These are phyloP conservation scores for Troides aeacus DNA, from an alignment of 2,888 invertebrate species.

Conservation along the genomic window DNA sequence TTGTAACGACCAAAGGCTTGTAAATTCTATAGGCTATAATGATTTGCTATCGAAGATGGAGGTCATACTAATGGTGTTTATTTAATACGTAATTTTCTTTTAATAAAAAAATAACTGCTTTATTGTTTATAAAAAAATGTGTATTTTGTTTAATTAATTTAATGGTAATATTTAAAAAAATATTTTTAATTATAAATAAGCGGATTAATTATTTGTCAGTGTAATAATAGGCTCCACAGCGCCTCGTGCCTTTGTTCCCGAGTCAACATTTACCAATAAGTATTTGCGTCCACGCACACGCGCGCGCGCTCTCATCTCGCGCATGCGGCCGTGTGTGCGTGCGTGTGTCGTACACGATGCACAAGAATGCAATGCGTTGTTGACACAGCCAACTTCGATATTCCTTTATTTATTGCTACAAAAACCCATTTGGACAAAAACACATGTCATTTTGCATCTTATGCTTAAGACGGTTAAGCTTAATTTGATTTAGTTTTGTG, in stretches of 20 bases:
- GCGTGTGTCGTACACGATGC: conserved; percentile 64
- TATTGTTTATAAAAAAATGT: no score
- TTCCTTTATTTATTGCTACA: conserved; percentile 80
- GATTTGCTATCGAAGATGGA: no score
- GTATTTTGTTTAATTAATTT: no score
- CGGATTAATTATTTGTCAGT: not conserved
- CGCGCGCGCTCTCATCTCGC: conserved; percentile 33
- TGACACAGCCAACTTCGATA: conserved; percentile 80
- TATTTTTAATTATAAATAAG: no score
- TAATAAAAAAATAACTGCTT: no score
- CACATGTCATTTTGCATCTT: conserved; percentile 38
- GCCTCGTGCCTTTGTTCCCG: conserved; percentile 39
- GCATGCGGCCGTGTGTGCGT: conserved; percentile 40
- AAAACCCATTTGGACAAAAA: conserved; percentile 58
- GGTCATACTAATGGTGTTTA: no score
- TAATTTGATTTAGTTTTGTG: conserved; percentile 30
- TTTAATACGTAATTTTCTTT: no score
- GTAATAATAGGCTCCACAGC: conserved; percentile 34
- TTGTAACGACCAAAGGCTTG: no score
- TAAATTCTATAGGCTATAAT: no score
- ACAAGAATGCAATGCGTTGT: conserved; percentile 79
- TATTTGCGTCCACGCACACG: conserved; percentile 70
- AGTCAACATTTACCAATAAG: conserved; percentile 77
- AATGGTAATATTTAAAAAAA: no score
- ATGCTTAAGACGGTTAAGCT: not conserved